These are phyloP conservation scores for Hypotaenidia philippensis DNA, from an alignment of 2,797 vertebrate genomes.

Conservation along the genomic window DNA sequence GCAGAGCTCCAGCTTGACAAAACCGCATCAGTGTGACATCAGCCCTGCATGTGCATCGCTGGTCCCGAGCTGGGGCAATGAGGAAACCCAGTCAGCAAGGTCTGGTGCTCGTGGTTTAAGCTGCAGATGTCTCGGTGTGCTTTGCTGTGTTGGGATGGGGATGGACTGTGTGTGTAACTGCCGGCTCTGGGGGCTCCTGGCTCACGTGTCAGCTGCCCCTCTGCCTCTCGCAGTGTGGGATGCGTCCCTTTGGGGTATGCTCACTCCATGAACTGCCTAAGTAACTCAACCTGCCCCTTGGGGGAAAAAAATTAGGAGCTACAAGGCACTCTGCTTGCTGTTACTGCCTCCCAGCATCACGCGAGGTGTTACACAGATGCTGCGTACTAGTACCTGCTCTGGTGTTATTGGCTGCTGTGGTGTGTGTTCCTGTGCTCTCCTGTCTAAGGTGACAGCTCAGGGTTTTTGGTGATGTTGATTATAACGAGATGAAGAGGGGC, in stretches of 20 bases:
- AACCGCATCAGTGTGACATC: not conserved
- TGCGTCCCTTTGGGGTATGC: not conserved
- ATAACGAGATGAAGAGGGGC: not conserved
- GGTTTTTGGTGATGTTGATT: not conserved
- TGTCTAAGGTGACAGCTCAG: not conserved
- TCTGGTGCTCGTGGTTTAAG: rapidly evolving
- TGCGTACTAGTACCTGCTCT: not conserved
- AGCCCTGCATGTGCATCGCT: rapidly evolving
- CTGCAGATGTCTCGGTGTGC: rapidly evolving
- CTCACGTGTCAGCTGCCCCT: not conserved
- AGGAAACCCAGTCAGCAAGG: not conserved
- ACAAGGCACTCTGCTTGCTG: not conserved
- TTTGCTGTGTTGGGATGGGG: rapidly evolving
- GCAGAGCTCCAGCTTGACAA: no score
- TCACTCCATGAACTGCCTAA: rapidly evolving
- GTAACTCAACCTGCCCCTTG: not conserved
- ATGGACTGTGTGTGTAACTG: rapidly evolving
- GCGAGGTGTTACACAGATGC: not conserved
- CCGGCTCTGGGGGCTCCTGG: not conserved
- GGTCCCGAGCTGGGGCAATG: not conserved
- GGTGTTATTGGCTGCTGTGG: not conserved
- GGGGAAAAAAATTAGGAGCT: not conserved
- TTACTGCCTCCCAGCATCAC: not conserved
- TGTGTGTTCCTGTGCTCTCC: not conserved
- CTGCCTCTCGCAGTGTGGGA: not conserved